phyloP scores from a whole-genome alignment of 2,797 vertebrate genomes.

The Enteromius trimaculatus region DNA sequence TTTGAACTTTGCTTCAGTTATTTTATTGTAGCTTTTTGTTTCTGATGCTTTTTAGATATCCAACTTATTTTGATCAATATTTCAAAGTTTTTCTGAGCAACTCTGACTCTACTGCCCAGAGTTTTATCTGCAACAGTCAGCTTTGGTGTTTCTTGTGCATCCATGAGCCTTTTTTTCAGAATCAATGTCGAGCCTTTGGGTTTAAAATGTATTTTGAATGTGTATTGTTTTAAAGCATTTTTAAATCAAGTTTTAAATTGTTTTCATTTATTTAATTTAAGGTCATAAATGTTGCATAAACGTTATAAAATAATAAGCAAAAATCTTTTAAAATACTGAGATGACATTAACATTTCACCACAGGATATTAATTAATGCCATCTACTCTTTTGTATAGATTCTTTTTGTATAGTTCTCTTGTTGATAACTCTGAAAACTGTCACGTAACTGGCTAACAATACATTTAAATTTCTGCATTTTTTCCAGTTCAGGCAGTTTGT shows the following conservation, averaged over 20 bases:
- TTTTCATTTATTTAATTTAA: background rate
- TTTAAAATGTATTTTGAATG: background rate
- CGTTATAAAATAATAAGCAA: no score
- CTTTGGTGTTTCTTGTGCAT: background rate
- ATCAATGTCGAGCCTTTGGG: background rate
- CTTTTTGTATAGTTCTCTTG: background rate
- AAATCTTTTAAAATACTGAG: background rate
- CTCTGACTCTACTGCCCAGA: background rate
- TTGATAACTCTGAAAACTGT: background rate
- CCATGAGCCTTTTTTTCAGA: background rate
- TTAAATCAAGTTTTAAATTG: background rate
- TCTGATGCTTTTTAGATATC: conserved; percentile 3
- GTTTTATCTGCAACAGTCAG: background rate
- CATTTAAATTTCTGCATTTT: background rate
- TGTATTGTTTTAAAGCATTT: background rate
- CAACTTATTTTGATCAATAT: conserved; percentile 22
- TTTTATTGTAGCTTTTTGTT: conserved; percentile 9
- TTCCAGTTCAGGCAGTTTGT: background rate
- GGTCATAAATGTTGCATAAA: background rate
- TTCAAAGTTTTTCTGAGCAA: conserved; percentile 15
- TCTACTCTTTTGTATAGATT: background rate
- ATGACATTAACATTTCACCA: background rate
- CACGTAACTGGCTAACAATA: background rate
- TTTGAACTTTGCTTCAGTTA: conserved; percentile 17
- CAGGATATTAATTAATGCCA: background rate